Evolutionary conservation across 1,140 invertebrate species (phyloP).

Genomic region (Bombus superbus): DNA sequence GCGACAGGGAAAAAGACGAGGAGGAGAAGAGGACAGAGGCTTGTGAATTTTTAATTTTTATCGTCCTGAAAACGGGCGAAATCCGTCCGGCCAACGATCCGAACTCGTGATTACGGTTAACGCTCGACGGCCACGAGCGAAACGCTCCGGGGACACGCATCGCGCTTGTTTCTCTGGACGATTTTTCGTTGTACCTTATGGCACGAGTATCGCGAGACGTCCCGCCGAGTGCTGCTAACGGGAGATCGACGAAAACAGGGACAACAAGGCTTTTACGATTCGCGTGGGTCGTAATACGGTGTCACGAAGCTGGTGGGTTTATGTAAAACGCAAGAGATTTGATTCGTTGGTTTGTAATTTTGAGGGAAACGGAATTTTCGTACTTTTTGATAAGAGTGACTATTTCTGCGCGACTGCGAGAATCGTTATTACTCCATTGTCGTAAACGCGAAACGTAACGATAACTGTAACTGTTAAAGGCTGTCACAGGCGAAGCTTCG

Average conservation of each 20-base stretch:
- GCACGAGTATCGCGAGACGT: slow-evolving; percentile 12
- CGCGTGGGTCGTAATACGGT: slow-evolving; percentile 8
- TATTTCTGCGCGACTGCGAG: neutral
- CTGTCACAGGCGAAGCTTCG: too few relatives aligned
- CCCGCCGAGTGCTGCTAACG: slow-evolving; percentile 5
- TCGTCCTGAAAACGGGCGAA: slow-evolving; percentile 56
- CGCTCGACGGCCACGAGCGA: slow-evolving; percentile 21
- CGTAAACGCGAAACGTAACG: too few relatives aligned
- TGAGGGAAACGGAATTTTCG: neutral
- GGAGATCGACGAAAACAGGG: slow-evolving; percentile 14
- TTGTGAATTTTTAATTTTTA: slow-evolving; percentile 74
- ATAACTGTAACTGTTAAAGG: too few relatives aligned
- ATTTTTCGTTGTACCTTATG: neutral
- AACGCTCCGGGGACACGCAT: slow-evolving; percentile 18
- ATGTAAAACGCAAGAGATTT: too few relatives aligned
- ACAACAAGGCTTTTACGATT: slow-evolving; percentile 4
- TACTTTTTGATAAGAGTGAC: neutral
- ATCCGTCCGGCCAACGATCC: slow-evolving; percentile 64
- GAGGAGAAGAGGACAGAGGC: neutral
- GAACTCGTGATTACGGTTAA: slow-evolving; percentile 58
- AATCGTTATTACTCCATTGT: neutral
- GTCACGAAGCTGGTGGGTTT: neutral
- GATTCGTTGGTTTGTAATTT: neutral
- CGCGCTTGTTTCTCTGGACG: neutral
- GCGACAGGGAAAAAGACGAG: neutral